These are phyloP conservation scores for Steinernema khuongi DNA, from an alignment of 1,140 invertebrate genomes.

Conservation along the genomic window DNA sequence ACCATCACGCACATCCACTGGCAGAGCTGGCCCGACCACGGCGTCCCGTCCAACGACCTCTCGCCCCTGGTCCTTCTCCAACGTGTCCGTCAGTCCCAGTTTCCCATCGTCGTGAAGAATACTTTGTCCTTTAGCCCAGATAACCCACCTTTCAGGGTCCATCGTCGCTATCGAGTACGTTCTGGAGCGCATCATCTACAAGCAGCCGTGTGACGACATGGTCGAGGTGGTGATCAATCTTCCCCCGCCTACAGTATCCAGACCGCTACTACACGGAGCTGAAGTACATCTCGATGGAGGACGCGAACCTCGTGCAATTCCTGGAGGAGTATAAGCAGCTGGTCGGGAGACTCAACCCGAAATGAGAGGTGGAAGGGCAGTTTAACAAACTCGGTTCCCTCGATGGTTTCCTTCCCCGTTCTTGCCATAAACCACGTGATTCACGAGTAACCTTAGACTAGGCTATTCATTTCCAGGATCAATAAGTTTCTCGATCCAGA, in stretches of 20 bases:
- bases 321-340: not conserved
- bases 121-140: not conserved
- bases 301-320: not conserved
- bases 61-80: conserved; percentile 25
- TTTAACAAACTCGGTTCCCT: no score
- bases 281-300: not conserved
- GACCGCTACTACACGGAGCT: conserved; percentile 27
- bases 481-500: no score
- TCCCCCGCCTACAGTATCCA: not conserved
- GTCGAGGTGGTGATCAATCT: not conserved
- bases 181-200: not conserved
- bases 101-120: conserved; percentile 29
- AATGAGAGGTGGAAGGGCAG: no score
- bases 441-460: no score
- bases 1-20: not conserved
- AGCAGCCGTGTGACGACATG: not conserved
- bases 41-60: conserved; percentile 22
- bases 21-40: conserved; percentile 27
- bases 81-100: conserved; percentile 15
- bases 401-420: no score
- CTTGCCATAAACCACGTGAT: no score
- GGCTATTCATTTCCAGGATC: no score
- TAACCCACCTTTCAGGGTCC: not conserved
- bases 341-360: no score
- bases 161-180: not conserved